Base-by-base conservation (phyloP, 2,888 invertebrate genomes). In the Perithous albicinctus region DNA sequence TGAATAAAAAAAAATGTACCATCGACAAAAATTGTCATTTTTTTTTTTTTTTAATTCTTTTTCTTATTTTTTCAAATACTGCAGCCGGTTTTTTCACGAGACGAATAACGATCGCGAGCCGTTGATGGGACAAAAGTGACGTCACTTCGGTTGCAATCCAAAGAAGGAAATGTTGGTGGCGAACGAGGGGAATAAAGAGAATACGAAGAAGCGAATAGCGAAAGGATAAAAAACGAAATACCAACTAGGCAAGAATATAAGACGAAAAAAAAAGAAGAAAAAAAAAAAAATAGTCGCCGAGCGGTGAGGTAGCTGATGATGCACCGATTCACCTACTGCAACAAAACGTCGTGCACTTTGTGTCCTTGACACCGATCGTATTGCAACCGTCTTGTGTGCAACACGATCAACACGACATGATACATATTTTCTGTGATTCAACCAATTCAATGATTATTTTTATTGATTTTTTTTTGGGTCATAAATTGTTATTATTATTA, bases 111-210 rank as follows among this genome's bases (percentile, higher is more conserved):
- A 66, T 70, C 70, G 32, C n/a, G 56, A 67, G 32, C 1, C 23
- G 26, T 18, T 46, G 79, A 43, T 61, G 66, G 43, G 59, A 84
- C 56, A 83, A 78, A n/a, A 85, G 74, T 89, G 89, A 89, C 85
- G 87, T 89, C 88, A 89, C 84, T 75, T 59, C 35, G 69, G 85
- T 82, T 86, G 85, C 85, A 86, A 86, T 85, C 88, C 88, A 66
- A 87, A 88, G 84, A 89, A 88, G 89, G 89, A 88, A 87, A 86
- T 86, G 82, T 85, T 80, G 67, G 78, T 75, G 73, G 43, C 26
- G 76, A 66, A 76, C 66, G 76, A 83, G 54, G 70, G 43, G n/a
- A n/a, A 73, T 59, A 74, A 43, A 59, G 74, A 84, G 75, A 79
- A 56, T 41, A 59, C 35, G 72, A 78, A 74, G 38, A 61, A 38